phyloP scores from a whole-genome alignment of 2,888 invertebrate genomes.

The Arrhopalites spinosus region DNA sequence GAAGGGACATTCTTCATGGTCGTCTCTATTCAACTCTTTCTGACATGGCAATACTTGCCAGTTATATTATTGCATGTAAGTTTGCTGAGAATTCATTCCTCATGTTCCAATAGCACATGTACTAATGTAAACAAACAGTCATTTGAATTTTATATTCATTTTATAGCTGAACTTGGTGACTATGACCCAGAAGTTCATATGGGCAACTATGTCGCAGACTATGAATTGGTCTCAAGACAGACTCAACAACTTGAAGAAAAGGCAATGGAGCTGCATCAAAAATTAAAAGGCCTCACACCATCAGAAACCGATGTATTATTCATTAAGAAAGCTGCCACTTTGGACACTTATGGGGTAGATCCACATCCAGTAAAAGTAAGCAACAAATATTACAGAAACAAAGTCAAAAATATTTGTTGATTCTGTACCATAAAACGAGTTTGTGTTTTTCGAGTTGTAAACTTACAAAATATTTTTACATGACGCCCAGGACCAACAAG shows the following conservation, averaged over 20 bases:
- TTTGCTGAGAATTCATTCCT: too few relatives aligned
- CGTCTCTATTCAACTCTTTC: conserved; percentile 88
- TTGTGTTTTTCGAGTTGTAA: too few relatives aligned
- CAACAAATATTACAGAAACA: too few relatives aligned
- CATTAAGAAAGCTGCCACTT: conserved; percentile 83
- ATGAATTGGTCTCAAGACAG: conserved; percentile 89
- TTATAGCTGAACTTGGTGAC: conserved; percentile 91
- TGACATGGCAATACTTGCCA: conserved; percentile 87
- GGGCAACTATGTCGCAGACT: conserved; percentile 87
- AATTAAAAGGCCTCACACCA: conserved; percentile 83
- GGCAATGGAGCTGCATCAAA: conserved; percentile 89
- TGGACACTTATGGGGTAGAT: conserved; percentile 97
- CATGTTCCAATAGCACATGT: neutral
- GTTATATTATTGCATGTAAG: conserved; percentile 91
- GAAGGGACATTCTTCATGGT: conserved; percentile 92
- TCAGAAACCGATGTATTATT: conserved; percentile 88
- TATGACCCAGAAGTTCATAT: conserved; percentile 86
- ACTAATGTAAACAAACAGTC: neutral
- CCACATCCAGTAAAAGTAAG: conserved; percentile 94
- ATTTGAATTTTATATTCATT: neutral
- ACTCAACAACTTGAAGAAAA: conserved; percentile 89
- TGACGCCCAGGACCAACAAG: conserved; percentile 91
- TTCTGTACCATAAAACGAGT: too few relatives aligned
- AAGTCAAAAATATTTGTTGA: too few relatives aligned
- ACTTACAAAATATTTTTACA: too few relatives aligned